These are phyloP conservation scores for Troides helena DNA, from an alignment of 2,888 invertebrate genomes.

Conservation along the genomic window DNA sequence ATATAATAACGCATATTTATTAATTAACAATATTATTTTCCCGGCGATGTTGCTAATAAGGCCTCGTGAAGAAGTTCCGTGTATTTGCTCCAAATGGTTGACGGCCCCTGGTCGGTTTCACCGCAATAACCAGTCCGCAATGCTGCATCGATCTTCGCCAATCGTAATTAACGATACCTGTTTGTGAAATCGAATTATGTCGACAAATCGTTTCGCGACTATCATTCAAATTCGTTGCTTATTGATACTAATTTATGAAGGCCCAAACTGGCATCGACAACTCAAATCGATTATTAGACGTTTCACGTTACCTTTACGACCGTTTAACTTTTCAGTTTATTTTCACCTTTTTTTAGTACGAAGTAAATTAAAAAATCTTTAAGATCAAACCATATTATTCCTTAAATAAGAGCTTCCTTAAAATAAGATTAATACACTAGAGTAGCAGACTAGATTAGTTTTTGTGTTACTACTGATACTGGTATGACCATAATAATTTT, in stretches of 20 bases:
- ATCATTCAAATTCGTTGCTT: conserved; percentile 50
- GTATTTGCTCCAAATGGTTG: conserved; percentile 62
- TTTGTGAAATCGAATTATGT: conserved; percentile 71
- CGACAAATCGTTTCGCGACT: conserved; percentile 59
- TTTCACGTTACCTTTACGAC: neutral
- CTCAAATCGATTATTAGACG: conserved; percentile 30
- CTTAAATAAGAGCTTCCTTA: too few species aligned
- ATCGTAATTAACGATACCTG: conserved; percentile 70
- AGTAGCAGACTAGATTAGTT: too few species aligned
- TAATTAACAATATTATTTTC: neutral
- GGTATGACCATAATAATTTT: too few species aligned
- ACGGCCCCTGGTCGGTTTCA: conserved; percentile 63
- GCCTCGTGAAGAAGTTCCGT: conserved; percentile 1
- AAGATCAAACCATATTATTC: too few species aligned
- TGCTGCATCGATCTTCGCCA: conserved; percentile 63
- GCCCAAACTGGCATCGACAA: conserved; percentile 38
- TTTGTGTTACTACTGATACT: too few species aligned
- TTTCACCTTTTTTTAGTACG: too few species aligned
- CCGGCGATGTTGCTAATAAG: neutral
- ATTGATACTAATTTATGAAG: conserved; percentile 44
- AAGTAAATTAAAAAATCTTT: too few species aligned
- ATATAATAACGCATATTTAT: neutral
- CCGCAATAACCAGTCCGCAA: conserved; percentile 64
- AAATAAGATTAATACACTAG: too few species aligned
- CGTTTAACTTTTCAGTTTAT: neutral